Evolutionary conservation across 2,888 invertebrate species (phyloP), one percentile per base, ranked within the genome.

Genomic region (Acronicta alni): DNA sequence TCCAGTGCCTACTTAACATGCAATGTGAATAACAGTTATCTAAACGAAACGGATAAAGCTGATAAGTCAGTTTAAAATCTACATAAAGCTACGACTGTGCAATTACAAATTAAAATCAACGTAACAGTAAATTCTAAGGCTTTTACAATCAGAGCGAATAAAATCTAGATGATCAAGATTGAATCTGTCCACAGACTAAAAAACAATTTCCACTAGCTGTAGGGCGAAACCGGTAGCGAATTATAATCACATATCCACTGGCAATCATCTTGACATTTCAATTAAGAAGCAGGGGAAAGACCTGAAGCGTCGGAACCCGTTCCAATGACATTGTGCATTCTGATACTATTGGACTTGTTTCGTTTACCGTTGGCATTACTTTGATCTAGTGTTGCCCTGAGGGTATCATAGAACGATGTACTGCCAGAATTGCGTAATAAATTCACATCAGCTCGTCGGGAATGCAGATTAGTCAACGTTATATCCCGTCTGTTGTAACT

Each of bases 221-320:
- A 67, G 53, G 67, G 68, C 32, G 38, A 73, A 74, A 79, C 82
- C 81, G 77, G 83, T 81, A 82, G 83, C 73, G 49, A 79, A 81
- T 80, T 77, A 75, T 80, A 82, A 80, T 72, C 74, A 79, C 75
- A 75, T 79, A 80, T 78, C 77, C 73, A 77, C 72, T 74, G 67
- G 73, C 79, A 68, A 74, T 72, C 77, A 76, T 77, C 77, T 72
- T 74, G 83, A 83, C 81, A 71, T 84, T 84, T 85, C 84, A 85
- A 85, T 84, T 84, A 83, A 71, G 67, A 57, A 71, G 57, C 56
- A 54, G 42, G 58, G 62, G 57, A 68, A 69, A 67, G 55, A 71
- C 55, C 70, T 58, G 53, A 47, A 46, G 74, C 54, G 35, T 46
- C 17, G 68, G 66, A 71, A 68, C 75, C 18, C 41, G 75, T 74